Evolutionary conservation across 2,113 vertebrate genomes (phyloP), one percentile per base, ranked within the genome.

Genomic region (Diadophis punctatus): DNA sequence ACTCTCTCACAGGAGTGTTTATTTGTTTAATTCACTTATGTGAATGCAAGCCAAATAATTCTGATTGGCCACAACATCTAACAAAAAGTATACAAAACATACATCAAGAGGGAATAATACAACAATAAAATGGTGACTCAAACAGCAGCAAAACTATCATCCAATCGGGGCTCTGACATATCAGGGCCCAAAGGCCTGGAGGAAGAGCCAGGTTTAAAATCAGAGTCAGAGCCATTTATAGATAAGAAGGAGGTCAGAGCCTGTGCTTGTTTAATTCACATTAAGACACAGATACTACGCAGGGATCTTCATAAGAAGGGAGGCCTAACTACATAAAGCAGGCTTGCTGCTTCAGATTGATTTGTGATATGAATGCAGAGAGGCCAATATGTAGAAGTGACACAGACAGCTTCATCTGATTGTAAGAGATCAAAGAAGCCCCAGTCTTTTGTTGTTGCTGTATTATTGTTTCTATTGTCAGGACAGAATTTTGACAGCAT

Each of bases 211-310:
- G 68, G 34, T 39, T 39, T 80, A 80, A 80, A 80, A 34, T 20
- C 34, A 80, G n/a, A 39, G 7, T 39, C 34, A 39, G 34, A 80
- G 7, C 20, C 74, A 34, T 34, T 39, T 43, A 18, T 9, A 80
- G 2, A 34, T 80, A 39, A 80, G 74, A 34, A 80, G 16, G 2
- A 46, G 98, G 98, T 98, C 0, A 16, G 22, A 20, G 0, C 0
- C 27, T n/a, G 5, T 80, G 1, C 11, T 56, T 1, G 46, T 23
- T 58, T n/a, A 20, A 49, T 25, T 0, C 0, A 22, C 0, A 63
- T 63, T n/a, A 63, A n/a, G 60, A 63, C 14, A 22, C n/a, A 80
- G n/a, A 80, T 80, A 20, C 34, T 39, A 20, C 0, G 1, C 34
- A 80, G 16, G 68, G 20, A 80, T 43, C 34, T 39, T 80, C 22